Base-by-base conservation (phyloP, 2,113 vertebrate genomes). In the Bettongia penicillata region DNA sequence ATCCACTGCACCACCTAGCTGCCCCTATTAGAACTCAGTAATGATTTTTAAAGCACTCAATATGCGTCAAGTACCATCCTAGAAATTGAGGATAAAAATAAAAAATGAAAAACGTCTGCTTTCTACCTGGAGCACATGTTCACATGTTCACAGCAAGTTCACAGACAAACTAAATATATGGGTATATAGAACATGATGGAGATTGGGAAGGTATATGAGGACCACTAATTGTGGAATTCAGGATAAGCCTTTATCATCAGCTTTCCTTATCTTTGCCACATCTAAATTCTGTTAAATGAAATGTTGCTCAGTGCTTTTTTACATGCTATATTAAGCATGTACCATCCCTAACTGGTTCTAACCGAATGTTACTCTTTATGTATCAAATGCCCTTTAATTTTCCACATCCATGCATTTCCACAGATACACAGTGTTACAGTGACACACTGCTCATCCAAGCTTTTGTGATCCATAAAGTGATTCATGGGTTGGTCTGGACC, bases 381-480 rank as follows among this genome's bases (percentile, higher is more conserved):
- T 0, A 94, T 23, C 51, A 61, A 91, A 53, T 91, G 48, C 51
- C 90, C 43, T 43, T 91, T 89, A 43, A 0, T 55, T 92, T 93
- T 95, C 91, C n/a, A 68, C 94, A 53, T 95, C 95, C 95, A 90
- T 93, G 25, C 89, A 92, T 22, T 94, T 57, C 49, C 95, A 28
- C 94, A 94, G 94, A 61, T 51, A 43, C 89, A 47, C 2, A 93
- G n/a, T 94, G 90, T 96, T 90, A 90, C 3, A 77, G 7, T 52
- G 77, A 91, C 5, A 51, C 96, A 43, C 31, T 61, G 55, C 0
- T 94, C 53, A 55, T 24, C 0, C 0, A 92, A 89, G 43, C 61
- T 22, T 90, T 90, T 0, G 19, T 31, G 95, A 90, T 89, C 26
- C 51, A 8, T 7, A 28, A 47, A 49, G 7, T 93, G 91, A 37